Conservation (phyloP, 2,113 vertebrate species). For the Elachura formosa region DNA sequence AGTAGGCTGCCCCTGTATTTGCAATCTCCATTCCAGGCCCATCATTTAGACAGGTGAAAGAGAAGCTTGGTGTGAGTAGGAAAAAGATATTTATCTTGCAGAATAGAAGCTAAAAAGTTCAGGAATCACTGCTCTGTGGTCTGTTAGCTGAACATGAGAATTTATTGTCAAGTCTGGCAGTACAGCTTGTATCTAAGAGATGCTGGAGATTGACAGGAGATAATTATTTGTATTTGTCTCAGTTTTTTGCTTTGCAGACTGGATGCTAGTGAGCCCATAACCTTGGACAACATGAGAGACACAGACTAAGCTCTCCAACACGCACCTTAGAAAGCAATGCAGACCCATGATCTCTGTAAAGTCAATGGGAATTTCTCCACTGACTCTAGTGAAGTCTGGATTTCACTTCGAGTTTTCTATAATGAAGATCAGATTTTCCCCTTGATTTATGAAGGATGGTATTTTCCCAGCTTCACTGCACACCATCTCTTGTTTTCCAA, state of each 20-base stretch:
- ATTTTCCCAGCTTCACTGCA: not conserved
- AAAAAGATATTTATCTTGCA: not conserved
- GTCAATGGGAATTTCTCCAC: not conserved
- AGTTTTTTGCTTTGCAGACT: not conserved
- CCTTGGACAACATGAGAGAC: not conserved
- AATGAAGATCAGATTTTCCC: not conserved
- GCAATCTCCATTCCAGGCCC: not conserved
- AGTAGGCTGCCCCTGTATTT: not conserved
- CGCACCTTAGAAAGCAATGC: not conserved
- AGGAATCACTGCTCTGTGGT: not conserved
- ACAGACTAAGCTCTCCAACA: not conserved
- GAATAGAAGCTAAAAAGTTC: not conserved
- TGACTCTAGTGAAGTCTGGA: not conserved
- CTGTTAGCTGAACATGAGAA: not conserved
- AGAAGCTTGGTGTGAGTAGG: not conserved
- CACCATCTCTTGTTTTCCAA: not conserved
- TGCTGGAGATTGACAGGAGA: not conserved
- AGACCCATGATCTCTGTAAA: not conserved
- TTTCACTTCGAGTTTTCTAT: not conserved
- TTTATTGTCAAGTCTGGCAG: not conserved
- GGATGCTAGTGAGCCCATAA: not conserved
- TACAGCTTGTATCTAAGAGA: not conserved
- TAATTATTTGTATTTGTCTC: not conserved
- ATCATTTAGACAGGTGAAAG: not conserved
- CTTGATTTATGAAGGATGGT: not conserved